Evolutionary conservation across 2,888 invertebrate species (phyloP), one percentile per base, ranked within the genome.

Genomic region (Agriotes lineatus): DNA sequence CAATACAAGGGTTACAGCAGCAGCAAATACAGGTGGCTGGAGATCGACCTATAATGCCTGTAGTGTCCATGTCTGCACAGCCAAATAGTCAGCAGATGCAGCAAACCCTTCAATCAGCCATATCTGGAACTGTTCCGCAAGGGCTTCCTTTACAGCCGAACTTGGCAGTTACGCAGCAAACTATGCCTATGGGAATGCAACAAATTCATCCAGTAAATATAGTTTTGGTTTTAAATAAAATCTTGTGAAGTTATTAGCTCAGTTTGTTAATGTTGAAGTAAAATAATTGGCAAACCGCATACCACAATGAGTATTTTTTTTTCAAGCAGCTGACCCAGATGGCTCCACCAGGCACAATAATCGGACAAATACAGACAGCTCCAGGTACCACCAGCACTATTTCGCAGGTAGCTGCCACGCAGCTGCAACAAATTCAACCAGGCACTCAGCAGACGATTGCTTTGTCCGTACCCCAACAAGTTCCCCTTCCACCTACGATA

Each of bases 11-110:
- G 5, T 85, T 89, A 82, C 87, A 86, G 68, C 80, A 84, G 69
- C 85, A 84, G 69, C 82, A 82, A 69, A 77, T 83, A 22, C 85
- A 85, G 72, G 83, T 84, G 73, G 82, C 83, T 68, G 84, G 85
- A 16, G 87, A 87, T 44, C 86, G 89, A 64, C 88, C 88, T 0
- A 87, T 89, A 0, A 85, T 91, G 86, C 91, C 91, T 0, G 91
- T 91, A 0, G 90, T 91, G 0, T 90, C 91, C 0, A 90, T 91
- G 84, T 82, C 85, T 1, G 80, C 87, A 1, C 87, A 87, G 62
- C 82, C 85, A 0, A 78, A 86, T 45, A 86, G 86, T 0, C 87
- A 88, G 82, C 82, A 86, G 14, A 86, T 89, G 81, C 88, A 88
- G 22, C 87, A 88, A 73, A 85, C 87, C 3, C 86, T 88, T 65